Evolutionary conservation across 2,113 vertebrate genomes (phyloP).

Genomic region (Hassar affinis): DNA sequence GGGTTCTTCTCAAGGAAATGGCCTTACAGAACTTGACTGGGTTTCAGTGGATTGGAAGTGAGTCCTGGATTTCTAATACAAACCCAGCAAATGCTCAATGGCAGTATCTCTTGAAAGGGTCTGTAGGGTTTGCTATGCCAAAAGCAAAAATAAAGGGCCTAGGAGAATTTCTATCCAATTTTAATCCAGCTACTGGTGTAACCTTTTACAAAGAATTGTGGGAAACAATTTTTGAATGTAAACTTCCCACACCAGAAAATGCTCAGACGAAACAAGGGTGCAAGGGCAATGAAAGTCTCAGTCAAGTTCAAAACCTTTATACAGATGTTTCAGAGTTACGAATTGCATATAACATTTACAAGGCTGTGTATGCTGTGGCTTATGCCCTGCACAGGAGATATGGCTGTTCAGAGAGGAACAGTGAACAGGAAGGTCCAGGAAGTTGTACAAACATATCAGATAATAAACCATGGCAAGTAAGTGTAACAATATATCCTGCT

Average conservation of each 20-base stretch:
- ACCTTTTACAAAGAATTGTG: no score
- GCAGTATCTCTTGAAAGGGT: slow-evolving; percentile 54
- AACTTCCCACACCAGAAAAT: not conserved
- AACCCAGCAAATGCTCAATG: slow-evolving; percentile 51
- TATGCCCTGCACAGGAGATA: slow-evolving; percentile 51
- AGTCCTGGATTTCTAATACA: slow-evolving; percentile 56
- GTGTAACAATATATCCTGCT: not conserved
- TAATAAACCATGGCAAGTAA: slow-evolving; percentile 54
- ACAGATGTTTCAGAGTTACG: slow-evolving; percentile 70
- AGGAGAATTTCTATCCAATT: not conserved
- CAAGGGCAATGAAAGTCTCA: slow-evolving; percentile 50
- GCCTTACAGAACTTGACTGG: slow-evolving; percentile 5
- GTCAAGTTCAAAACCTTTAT: slow-evolving; percentile 42
- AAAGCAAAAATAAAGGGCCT: slow-evolving; percentile 55
- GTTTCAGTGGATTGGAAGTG: not conserved
- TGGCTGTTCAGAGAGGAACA: slow-evolving; percentile 30
- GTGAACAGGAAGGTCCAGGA: not conserved
- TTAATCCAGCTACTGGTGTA: not conserved
- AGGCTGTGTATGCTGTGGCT: slow-evolving; percentile 58
- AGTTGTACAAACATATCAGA: slow-evolving; percentile 40
- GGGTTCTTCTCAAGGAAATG: not conserved
- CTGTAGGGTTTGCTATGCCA: slow-evolving; percentile 60
- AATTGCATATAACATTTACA: slow-evolving; percentile 64
- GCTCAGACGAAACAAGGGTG: slow-evolving; percentile 3
- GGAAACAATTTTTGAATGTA: not conserved